Conservation (phyloP, 2,888 invertebrate species). For the Thera obeliscata region DNA sequence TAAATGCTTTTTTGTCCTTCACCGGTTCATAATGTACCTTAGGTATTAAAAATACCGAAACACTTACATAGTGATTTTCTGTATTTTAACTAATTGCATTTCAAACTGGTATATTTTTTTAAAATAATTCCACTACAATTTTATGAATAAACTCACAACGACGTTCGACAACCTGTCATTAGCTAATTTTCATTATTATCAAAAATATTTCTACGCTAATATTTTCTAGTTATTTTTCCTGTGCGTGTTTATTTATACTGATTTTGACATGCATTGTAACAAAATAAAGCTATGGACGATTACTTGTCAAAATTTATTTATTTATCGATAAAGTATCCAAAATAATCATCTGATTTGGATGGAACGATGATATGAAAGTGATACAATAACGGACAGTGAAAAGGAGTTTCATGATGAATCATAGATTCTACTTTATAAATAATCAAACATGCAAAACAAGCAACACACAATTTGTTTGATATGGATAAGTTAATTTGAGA, state of each 20-base stretch:
- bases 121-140: conserved; percentile 12
- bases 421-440: conserved; percentile 39
- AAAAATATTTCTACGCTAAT: conserved; percentile 64
- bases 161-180: conserved; percentile 21
- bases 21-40: conserved; percentile 3
- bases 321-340: conserved; percentile 29
- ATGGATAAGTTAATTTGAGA: conserved; percentile 71
- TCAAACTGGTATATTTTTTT: conserved; percentile 28
- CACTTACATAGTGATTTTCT: neutral
- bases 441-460: conserved; percentile 46
- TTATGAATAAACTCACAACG: conserved; percentile 25
- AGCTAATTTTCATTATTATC: conserved; percentile 55
- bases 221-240: conserved; percentile 46
- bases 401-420: conserved; percentile 29
- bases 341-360: conserved; percentile 59
- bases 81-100: conserved; percentile 9
- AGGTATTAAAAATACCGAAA: neutral
- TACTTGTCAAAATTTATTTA: conserved; percentile 32
- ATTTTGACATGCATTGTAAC: conserved; percentile 50
- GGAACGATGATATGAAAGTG: conserved; percentile 75
- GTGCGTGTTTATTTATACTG: conserved; percentile 69
- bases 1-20: conserved; percentile 18
- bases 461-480: conserved; percentile 55
- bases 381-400: conserved; percentile 48
- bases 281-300: conserved; percentile 66